Conservation (phyloP, 2,797 vertebrate species). For the Sebastolobus altivelis region DNA sequence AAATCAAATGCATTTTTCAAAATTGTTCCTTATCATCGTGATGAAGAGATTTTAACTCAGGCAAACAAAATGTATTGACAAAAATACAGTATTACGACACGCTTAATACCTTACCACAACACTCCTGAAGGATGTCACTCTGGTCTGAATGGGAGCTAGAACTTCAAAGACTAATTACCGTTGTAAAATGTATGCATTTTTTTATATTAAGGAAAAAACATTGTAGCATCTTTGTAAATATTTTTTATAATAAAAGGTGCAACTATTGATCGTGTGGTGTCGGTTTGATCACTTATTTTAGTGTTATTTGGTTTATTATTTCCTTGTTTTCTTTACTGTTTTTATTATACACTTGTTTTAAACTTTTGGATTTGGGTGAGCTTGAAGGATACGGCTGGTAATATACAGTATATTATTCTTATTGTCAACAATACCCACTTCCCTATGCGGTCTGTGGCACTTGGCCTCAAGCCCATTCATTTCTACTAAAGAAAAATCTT, state of each 20-base stretch:
- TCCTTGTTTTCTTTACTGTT: not conserved
- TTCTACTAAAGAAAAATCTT: not conserved
- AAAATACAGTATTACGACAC: conserved; percentile 84
- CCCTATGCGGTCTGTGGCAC: not conserved
- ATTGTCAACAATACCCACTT: not conserved
- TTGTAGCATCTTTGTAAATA: conserved; percentile 90
- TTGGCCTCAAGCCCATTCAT: not conserved
- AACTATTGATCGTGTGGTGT: conserved; percentile 72
- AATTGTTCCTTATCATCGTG: conserved; percentile 77
- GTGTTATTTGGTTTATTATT: not conserved
- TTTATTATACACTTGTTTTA: not conserved
- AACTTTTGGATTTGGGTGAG: not conserved
- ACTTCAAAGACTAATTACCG: conserved; percentile 86
- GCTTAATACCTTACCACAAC: conserved; percentile 80
- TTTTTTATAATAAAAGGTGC: conserved; percentile 90
- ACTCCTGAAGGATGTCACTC: conserved; percentile 86
- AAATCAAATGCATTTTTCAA: conserved; percentile 75
- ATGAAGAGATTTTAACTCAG: conserved; percentile 83
- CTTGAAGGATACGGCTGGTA: not conserved
- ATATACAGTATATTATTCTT: not conserved
- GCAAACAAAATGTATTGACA: conserved; percentile 82
- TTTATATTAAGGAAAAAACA: conserved; percentile 85
- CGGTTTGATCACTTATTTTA: conserved; percentile 6
- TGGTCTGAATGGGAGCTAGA: conserved; percentile 85
- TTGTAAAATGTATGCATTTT: conserved; percentile 89